Evolutionary conservation across 2,888 invertebrate genomes (phyloP), one percentile per base, ranked within the genome.

Genomic region (Andrena bucephala): DNA sequence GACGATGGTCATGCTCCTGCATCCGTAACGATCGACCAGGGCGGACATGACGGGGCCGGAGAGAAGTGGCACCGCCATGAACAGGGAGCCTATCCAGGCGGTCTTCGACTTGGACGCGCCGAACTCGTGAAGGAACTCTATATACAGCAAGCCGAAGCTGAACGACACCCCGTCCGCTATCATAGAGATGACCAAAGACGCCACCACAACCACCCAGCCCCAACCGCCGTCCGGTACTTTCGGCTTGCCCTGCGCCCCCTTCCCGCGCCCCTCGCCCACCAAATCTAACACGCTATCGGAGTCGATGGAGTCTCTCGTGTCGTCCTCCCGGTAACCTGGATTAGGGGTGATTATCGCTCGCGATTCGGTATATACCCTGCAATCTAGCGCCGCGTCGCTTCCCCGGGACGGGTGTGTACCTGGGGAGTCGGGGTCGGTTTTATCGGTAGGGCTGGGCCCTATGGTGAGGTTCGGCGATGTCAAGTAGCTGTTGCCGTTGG

Each of bases 111-210:
- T 97, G 59, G 97, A 97, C 42, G 97, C 97, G 75, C 95, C 94
- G 92, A 98, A 99, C 91, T 97, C 97, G 65, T 96, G 95, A 63
- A 98, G 94, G 90, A 99, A 96, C 90, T 98, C 97, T 0, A 97
- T 96, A 92, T 97, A 98, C 8, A 99, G 95, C 24, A 99, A 95
- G 0, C 99, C 99, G 93, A 99, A 99, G 0, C 98, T 98, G 93
- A 99, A 98, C 69, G 98, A 98, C 76, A 99, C 96, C 0, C 99
- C 99, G 94, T 99, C 99, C 54, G 98, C 98, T 67, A 99, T 97
- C 94, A 98, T 96, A 27, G 98, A 98, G 77, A 98, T 96, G 59
- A 98, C 93, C 86, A 99, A 96, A 0, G 98, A 97, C 3, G 98
- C 96, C 54, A 97, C 94, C 0, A 99, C 98, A 0, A 99, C 97